phyloP scores from a whole-genome alignment of 2,888 invertebrate species.

The Graphium colonna region DNA sequence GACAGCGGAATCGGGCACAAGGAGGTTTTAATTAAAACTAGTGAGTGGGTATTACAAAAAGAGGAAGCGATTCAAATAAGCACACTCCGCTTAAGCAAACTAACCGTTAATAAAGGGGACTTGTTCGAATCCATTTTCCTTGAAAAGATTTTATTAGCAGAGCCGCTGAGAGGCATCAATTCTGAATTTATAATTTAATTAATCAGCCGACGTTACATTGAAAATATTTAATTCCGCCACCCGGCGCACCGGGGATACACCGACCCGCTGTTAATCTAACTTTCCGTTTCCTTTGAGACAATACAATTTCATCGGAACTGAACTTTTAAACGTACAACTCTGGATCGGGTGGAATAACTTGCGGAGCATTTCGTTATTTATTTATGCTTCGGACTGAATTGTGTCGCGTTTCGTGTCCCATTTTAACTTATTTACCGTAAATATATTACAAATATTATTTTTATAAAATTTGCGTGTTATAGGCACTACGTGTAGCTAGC shows the following conservation, averaged over 20 bases:
- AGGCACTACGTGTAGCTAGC: too few species aligned
- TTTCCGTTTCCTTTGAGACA: conserved; percentile 15
- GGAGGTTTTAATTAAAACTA: conserved; percentile 1
- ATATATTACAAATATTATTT: too few species aligned
- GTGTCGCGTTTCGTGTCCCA: neutral
- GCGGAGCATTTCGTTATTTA: neutral
- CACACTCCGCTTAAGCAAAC: neutral
- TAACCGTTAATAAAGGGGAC: conserved; percentile 19
- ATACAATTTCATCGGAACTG: conserved; percentile 5
- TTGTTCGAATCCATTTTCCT: conserved; percentile 38
- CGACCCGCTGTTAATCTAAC: conserved; percentile 32
- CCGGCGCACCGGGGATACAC: conserved; percentile 38
- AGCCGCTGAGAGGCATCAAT: conserved; percentile 55
- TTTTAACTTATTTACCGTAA: too few species aligned
- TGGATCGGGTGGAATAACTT: conserved; percentile 4
- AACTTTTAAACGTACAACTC: conserved; percentile 13
- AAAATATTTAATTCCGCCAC: conserved; percentile 54
- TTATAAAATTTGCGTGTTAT: too few species aligned
- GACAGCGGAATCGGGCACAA: neutral
- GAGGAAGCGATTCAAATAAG: conserved; percentile 1
- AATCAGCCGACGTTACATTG: conserved; percentile 39
- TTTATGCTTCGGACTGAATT: neutral
- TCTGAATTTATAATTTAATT: conserved; percentile 68
- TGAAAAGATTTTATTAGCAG: conserved; percentile 41
- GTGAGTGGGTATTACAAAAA: neutral